These are phyloP conservation scores for Ooceraea biroi DNA, from an alignment of 1,140 invertebrate genomes.

Conservation along the genomic window DNA sequence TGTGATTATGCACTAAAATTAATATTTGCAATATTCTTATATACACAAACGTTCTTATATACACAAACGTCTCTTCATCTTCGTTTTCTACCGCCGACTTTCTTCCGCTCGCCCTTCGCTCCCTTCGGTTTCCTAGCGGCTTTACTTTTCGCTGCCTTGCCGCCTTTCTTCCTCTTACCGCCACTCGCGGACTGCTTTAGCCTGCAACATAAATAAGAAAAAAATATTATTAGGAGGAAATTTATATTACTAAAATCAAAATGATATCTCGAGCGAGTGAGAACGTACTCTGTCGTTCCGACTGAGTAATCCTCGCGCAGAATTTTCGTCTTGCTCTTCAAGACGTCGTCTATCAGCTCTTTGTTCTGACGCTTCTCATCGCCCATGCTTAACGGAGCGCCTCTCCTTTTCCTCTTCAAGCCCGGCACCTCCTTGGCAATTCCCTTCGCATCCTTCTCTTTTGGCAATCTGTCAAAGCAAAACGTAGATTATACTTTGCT, in stretches of 20 bases:
- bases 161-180: conserved; percentile 84
- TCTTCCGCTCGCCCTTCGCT: conserved; percentile 88
- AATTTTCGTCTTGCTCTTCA: conserved; percentile 69
- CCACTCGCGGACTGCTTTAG: conserved; percentile 65
- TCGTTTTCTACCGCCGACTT: conserved; percentile 88
- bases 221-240: neutral
- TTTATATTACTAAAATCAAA: neutral
- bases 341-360: conserved; percentile 70
- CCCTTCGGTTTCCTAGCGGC: conserved; percentile 88
- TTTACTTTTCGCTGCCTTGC: conserved; percentile 82
- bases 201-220: conserved; percentile 40
- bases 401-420: conserved; percentile 79
- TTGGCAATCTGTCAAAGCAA: conserved; percentile 76
- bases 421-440: conserved; percentile 78
- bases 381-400: conserved; percentile 69
- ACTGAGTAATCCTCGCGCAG: conserved; percentile 57
- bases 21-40: no score
- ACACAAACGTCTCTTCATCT: no score
- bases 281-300: conserved; percentile 63
- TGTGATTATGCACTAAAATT: no score
- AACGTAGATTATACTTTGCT: conserved; percentile 8
- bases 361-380: conserved; percentile 79
- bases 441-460: conserved; percentile 82
- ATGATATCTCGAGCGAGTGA: neutral
- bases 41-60: no score